Base-by-base conservation (phyloP, 2,888 invertebrate genomes). In the Mesorhabditis sp. region DNA sequence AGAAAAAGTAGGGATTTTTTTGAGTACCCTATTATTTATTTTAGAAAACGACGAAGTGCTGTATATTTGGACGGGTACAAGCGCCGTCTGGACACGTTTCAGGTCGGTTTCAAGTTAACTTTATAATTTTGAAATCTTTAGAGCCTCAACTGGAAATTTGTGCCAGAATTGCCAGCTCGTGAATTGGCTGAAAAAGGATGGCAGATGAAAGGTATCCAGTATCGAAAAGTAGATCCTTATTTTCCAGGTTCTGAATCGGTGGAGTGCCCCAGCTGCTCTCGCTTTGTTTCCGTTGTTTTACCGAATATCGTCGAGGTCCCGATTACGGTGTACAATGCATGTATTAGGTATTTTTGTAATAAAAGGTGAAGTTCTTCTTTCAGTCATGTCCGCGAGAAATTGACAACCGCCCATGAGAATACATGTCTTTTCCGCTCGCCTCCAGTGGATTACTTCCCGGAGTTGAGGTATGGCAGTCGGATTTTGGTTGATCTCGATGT, bases 311-410 rank as follows among this genome's bases (percentile, higher is more conserved):
- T 13, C 7, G 58, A 50, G n/a, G 7, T 10, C n/a, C n/a, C n/a
- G 58, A n/a, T 50, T 50, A n/a, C 58, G 58, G n/a, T n/a, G 58
- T 50, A 50, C 58, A 50, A 13, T n/a, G 58, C 58, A 13, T 50
- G 58, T 50, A n/a, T 50, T n/a, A 50, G n/a, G 58, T 50, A n/a
- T 28, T 28, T 28, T 28, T 28, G 28, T 2, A 2, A 28, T 28
- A 28, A 28, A 28, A 28, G 28, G 28, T n/a, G 28, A 1, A 28
- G 2, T 50, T 13, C 2, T 50, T 2, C 7, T 50, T 50, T 50
- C n/a, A 50, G 58, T 13, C 58, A 50, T n/a, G 58, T 50, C n/a
- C 58, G 58, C n/a, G 58, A 50, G 58, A 50, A 50, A 50, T n/a
- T 50, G 58, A n/a, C n/a, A n/a, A 50, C 7, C 58, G 58, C 58